Base-by-base conservation (phyloP, 1,140 invertebrate species). In the Cydia strobilella region DNA sequence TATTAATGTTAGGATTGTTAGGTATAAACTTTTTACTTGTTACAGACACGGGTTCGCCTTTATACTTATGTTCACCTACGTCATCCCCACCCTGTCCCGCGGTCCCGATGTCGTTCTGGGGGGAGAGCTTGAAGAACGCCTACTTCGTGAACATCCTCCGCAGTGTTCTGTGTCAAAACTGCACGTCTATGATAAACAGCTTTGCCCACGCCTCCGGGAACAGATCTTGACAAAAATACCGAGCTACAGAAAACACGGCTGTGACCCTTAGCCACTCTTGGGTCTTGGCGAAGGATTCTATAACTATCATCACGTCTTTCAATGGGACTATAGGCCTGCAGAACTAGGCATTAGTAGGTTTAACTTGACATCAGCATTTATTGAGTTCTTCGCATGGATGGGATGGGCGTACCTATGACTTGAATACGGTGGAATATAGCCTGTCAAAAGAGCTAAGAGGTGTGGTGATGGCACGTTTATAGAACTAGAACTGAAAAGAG, bases 341-440 rank as follows among this genome's bases (percentile, higher is more conserved):
- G 62, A 65, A 31, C 12, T 65, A 15, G 12, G 0, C 10, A 27
- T 27, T 27, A 65, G 27, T 15, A 65, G 10, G 25, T 3, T 65
- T 27, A 65, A 65, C 27, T 27, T 15, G 23, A 65, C 62, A 1
- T 3, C 25, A 7, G n/a, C 12, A 9, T 65, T 59, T 10, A 59
- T 59, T 6, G 51, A 59, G 0, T 59, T 59, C 7, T 59, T 20
- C 5, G 51, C 51, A n/a, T 59, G 51, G 51, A 59, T 59, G 0
- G 51, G 51, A n/a, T 59, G 51, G 51, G 51, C 51, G n/a, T 65
- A 65, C 27, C n/a, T n/a, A n/a, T n/a, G 62, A 65, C 13, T 31
- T 65, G 25, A 65, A 65, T 25, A 65, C 62, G 13, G 62, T 65
- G 23, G 27, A 65, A 7, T 2, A 31, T 65, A 25, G 15, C 2